phyloP scores from a whole-genome alignment of 2,797 vertebrate species.

The Simalia tracyae region DNA sequence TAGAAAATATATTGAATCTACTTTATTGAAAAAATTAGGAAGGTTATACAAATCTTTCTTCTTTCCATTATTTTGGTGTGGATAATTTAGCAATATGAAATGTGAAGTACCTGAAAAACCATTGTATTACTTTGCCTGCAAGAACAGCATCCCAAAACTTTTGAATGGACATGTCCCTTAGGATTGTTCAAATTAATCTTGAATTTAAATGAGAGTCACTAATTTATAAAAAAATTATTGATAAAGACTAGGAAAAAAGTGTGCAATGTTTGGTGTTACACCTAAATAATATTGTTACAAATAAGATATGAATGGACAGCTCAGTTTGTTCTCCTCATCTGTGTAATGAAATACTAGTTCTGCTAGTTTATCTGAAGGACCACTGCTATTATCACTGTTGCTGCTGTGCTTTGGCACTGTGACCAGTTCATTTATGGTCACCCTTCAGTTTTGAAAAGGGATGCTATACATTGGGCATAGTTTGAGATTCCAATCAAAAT shows the following conservation, averaged over 20 bases:
- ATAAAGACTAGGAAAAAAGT: slow-evolving; percentile 10
- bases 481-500: background rate
- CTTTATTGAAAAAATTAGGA: background rate
- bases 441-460: no score
- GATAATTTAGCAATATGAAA: background rate
- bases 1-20: background rate
- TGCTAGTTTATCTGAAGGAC: background rate
- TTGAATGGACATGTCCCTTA: background rate
- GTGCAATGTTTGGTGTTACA: background rate
- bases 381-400: background rate
- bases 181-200: slow-evolving; percentile 28
- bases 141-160: background rate
- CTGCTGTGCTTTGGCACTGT: background rate
- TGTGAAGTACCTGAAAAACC: background rate
- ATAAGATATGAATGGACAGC: background rate
- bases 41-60: background rate
- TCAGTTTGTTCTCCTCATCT: background rate
- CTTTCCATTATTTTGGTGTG: background rate
- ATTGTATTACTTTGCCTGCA: background rate
- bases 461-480: no score
- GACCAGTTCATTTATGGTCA: background rate
- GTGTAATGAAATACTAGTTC: background rate
- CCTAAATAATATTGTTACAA: background rate
- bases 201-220: background rate
- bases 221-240: background rate